phyloP scores from a whole-genome alignment of 2,797 vertebrate species.

The Lycodopsis pacificus region DNA sequence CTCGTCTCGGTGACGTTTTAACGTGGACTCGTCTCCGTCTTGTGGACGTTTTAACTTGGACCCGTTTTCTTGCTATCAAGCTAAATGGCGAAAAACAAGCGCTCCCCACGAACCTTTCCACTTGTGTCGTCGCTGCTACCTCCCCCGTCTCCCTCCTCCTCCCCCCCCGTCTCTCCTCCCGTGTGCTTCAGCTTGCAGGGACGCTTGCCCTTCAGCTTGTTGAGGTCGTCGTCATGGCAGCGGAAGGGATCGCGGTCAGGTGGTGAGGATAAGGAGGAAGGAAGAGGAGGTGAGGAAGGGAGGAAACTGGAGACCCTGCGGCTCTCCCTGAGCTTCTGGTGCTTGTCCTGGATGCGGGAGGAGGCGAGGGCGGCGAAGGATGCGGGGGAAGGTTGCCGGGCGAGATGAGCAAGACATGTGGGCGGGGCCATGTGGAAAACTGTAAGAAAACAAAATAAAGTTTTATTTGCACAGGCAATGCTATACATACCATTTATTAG shows the following conservation, averaged over 20 bases:
- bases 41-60: neutral
- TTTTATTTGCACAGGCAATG: neutral
- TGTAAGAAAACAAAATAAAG: constrained; percentile 25
- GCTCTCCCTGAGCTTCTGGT: constrained; percentile 89
- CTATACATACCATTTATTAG: too few species aligned
- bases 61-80: neutral
- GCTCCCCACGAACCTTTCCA: constrained; percentile 37
- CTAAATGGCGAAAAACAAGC: neutral
- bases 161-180: constrained; percentile 65
- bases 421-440: constrained; percentile 81
- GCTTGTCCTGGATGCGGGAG: constrained; percentile 78
- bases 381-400: neutral
- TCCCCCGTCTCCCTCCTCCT: constrained; percentile 52
- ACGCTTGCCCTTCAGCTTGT: constrained; percentile 93
- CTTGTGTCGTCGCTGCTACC: constrained; percentile 47
- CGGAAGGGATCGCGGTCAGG: neutral
- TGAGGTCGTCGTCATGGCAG: constrained; percentile 78
- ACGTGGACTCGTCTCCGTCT: neutral
- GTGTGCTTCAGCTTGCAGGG: constrained; percentile 95
- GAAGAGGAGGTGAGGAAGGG: constrained; percentile 8
- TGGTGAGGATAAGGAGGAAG: constrained; percentile 7
- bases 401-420: constrained; percentile 74
- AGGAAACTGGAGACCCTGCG: constrained; percentile 84
- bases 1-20: too few species aligned
- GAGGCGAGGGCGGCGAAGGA: constrained; percentile 61